Base-by-base conservation (phyloP, 2,888 invertebrate species). In the Hecatera dysodea region DNA sequence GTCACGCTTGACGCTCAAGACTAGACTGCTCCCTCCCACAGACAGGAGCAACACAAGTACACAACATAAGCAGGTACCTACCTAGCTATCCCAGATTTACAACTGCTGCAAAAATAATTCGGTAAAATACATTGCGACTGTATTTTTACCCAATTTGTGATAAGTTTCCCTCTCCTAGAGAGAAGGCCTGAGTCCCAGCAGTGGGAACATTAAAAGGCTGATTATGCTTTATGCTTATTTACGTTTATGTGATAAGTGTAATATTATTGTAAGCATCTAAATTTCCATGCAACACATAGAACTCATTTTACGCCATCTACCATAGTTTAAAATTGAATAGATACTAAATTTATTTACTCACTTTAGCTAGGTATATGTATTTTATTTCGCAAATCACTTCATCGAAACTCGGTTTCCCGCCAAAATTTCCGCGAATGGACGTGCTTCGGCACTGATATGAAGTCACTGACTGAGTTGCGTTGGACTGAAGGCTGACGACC, bases 381-480 rank as follows among this genome's bases (percentile, higher is more conserved):
- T 36, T 42, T 27, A 19, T 60, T 44, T 39, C 11, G 29, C 33
- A 50, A 17, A 24, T 57, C 64, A 75, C 61, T 79, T 63, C 57
- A 57, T 52, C 27, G 19, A 19, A 24, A 67, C 6, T 66, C 4
- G 15, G 42, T 75, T 79, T 75, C 79, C 75, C 75, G 75, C 79
- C 75, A 79, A 79, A 79, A 62, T 22, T 48, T 19, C 29, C 33
- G 33, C 50, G 33, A 65, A 59, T 19, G 22, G 29, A 79, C 79
- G 76, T 79, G 72, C 75, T 65, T 12, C 42, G 0, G 17, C 67
- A 67, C 72, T 65, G 72, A 17, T 67, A 36, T 17, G 55, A 42
- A 67, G 27, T 75, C 56, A 75, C 75, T 68, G n/a, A 79, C 79
- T 78, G 78, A 62, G 36, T 55, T 78, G 78, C 59, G 29, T 56